Conservation (phyloP, 2,113 vertebrate genomes). For the Nibea albiflora region DNA sequence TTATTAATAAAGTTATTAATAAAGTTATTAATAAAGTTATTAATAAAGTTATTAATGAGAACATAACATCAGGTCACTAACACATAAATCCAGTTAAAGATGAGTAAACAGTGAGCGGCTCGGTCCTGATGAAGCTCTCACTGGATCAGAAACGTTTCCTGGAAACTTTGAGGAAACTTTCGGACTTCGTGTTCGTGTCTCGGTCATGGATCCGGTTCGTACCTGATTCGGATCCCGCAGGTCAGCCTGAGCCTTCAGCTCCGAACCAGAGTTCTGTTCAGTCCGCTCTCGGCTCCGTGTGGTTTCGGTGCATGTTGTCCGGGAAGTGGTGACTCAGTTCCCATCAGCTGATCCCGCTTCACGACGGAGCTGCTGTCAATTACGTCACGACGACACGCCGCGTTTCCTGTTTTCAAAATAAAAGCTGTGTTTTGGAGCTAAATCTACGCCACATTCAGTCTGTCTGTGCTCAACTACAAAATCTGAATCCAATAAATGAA, state of each 20-base stretch:
- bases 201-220: background rate
- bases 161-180: constrained; percentile 19
- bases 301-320: background rate
- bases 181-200: background rate
- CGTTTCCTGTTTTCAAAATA: constrained; percentile 47
- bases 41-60: too few species aligned
- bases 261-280: accelerated
- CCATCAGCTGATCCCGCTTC: constrained; percentile 65
- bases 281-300: background rate
- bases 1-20: too few species aligned
- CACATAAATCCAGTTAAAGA: too few species aligned
- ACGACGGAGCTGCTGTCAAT: background rate
- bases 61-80: too few species aligned
- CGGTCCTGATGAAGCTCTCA: too few species aligned
- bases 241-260: background rate
- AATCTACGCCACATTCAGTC: too few species aligned
- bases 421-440: background rate
- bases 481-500: too few species aligned
- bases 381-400: accelerated
- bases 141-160: too few species aligned
- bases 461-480: too few species aligned
- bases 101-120: too few species aligned
- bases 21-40: too few species aligned
- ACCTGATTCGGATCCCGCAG: constrained; percentile 14
- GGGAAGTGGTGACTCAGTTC: constrained; percentile 73